These are phyloP conservation scores for Neotoxoptera formosana DNA, from an alignment of 1,140 invertebrate genomes.

Conservation along the genomic window DNA sequence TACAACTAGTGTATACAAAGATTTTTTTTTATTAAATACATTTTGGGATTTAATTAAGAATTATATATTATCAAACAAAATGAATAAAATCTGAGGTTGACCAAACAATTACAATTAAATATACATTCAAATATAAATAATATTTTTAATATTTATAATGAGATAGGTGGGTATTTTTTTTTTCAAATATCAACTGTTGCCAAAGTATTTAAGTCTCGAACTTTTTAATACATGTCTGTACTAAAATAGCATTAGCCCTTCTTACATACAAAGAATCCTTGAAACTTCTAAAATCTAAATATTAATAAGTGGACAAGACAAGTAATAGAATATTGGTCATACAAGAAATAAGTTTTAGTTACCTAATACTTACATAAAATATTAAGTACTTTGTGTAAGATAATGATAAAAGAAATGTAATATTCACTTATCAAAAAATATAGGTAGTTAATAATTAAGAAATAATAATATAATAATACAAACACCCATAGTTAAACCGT, in stretches of 20 bases:
- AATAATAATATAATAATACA: not conserved
- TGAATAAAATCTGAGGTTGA: not conserved
- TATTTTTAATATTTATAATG: not conserved
- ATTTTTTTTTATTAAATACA: not conserved
- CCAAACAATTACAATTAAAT: not conserved
- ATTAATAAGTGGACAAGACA: not conserved
- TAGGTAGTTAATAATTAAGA: not conserved
- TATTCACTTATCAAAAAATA: not conserved
- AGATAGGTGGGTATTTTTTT: not conserved
- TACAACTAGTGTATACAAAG: not conserved
- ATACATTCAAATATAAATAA: not conserved
- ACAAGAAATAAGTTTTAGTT: not conserved
- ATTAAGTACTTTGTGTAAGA: not conserved
- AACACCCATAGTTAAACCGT: not conserved
- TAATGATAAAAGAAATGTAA: not conserved
- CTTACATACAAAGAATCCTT: slow-evolving; percentile 3
- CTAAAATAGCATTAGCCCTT: not conserved
- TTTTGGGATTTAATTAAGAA: too few relatives aligned
- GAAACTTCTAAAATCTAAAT: not conserved
- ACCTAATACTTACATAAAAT: not conserved
- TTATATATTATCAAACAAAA: too few relatives aligned
- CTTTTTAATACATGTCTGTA: slow-evolving; percentile 8
- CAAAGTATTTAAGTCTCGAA: slow-evolving; percentile 22
- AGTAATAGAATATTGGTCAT: not conserved
- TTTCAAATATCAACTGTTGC: slow-evolving; percentile 17